phyloP scores from a whole-genome alignment of 2,888 invertebrate species.

The Thymelicus acteon region DNA sequence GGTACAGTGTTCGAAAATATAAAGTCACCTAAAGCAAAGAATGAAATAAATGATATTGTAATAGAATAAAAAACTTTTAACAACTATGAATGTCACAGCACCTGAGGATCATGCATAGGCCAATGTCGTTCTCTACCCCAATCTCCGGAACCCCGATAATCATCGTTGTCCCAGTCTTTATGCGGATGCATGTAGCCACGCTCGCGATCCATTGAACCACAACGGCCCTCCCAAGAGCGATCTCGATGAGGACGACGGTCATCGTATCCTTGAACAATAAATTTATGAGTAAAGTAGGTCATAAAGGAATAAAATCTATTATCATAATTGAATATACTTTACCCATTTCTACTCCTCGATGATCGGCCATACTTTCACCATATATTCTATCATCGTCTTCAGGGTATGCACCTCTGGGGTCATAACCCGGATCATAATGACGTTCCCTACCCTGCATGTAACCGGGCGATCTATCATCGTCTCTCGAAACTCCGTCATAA shows the following conservation, averaged over 20 bases:
- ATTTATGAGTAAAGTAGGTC: conserved; percentile 14
- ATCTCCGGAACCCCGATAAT: conserved; percentile 82
- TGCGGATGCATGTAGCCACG: conserved; percentile 77
- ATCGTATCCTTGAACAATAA: conserved; percentile 69
- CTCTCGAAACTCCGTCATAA: conserved; percentile 75
- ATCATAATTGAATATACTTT: conserved; percentile 27
- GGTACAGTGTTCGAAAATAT: conserved; percentile 67
- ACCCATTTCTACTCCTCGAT: conserved; percentile 77
- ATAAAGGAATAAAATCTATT: background rate
- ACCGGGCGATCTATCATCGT: conserved; percentile 75
- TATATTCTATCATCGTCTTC: conserved; percentile 83
- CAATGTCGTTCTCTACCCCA: conserved; percentile 80
- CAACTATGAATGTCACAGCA: conserved; percentile 44
- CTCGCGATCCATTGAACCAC: conserved; percentile 77
- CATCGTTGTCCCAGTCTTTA: conserved; percentile 82
- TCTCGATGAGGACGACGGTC: conserved; percentile 80
- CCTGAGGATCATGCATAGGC: conserved; percentile 79
- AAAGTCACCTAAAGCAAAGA: conserved; percentile 70
- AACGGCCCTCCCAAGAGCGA: conserved; percentile 84
- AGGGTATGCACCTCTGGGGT: conserved; percentile 76
- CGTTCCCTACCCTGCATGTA: conserved; percentile 74
- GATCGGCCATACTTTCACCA: conserved; percentile 75
- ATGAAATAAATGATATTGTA: conserved; percentile 41
- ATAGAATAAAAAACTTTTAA: conserved; percentile 14
- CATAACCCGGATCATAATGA: conserved; percentile 78